Conservation (phyloP, 1,140 invertebrate species). For the Brachionus koreanus region DNA sequence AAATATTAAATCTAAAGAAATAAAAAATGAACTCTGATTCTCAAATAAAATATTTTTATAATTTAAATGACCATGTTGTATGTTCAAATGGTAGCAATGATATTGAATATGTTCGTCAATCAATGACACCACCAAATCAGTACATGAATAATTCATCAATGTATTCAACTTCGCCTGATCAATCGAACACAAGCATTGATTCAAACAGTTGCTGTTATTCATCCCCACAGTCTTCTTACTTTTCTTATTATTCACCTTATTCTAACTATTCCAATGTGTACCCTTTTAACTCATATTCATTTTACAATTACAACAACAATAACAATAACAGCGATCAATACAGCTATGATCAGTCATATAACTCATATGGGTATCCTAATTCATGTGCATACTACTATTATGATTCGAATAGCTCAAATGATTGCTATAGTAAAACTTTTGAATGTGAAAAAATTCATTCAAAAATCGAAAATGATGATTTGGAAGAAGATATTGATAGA, state of each 20-base stretch:
- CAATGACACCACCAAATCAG: not conserved
- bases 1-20: too few species aligned
- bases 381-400: not conserved
- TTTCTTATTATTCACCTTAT: not conserved
- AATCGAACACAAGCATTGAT: not conserved
- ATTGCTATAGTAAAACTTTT: not conserved
- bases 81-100: not conserved
- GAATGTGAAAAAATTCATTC: not conserved
- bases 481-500: not conserved
- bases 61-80: not conserved
- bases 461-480: not conserved
- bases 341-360: not conserved
- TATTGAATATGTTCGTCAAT: not conserved
- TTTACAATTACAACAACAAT: not conserved
- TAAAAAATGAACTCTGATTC: not conserved
- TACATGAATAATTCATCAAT: not conserved
- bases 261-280: not conserved
- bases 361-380: not conserved
- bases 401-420: not conserved
- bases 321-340: not conserved
- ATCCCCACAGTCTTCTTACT: not conserved
- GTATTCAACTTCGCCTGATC: not conserved
- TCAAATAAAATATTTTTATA: not conserved
- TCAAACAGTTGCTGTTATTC: not conserved
- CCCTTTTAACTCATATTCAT: not conserved